These are phyloP conservation scores for Acrossocheilus wenchowensis DNA, from an alignment of 2,797 vertebrate genomes.

Conservation along the genomic window DNA sequence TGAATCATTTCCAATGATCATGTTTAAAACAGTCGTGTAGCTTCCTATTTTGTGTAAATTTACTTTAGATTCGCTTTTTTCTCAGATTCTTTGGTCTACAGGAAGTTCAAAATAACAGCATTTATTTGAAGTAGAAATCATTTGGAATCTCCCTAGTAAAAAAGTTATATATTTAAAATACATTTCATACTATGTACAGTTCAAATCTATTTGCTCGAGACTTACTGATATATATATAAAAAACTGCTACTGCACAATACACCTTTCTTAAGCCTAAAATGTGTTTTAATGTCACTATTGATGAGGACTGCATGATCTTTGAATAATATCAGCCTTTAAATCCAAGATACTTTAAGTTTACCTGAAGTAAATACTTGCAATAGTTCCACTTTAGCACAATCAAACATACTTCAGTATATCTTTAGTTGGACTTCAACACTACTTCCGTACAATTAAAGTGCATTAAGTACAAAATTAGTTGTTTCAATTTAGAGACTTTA, in stretches of 20 bases:
- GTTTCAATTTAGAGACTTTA: too few species aligned
- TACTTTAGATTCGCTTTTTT: neutral
- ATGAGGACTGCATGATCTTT: neutral
- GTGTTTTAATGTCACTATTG: neutral
- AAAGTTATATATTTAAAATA: too few species aligned
- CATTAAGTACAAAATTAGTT: too few species aligned
- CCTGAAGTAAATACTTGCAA: neutral
- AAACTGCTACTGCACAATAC: neutral
- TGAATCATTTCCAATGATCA: neutral
- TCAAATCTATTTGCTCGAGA: neutral
- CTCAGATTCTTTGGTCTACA: neutral
- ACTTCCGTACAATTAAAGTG: neutral
- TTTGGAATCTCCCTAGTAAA: neutral
- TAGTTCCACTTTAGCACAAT: neutral
- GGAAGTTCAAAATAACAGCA: neutral
- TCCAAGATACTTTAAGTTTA: neutral
- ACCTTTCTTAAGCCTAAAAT: neutral
- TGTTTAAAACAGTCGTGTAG: neutral
- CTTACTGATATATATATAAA: neutral
- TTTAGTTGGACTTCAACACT: neutral
- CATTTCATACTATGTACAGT: neutral
- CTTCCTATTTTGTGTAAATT: neutral
- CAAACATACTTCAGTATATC: neutral
- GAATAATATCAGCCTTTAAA: neutral
- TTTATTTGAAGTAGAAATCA: neutral